Evolutionary conservation across 1,140 invertebrate species (phyloP).

Genomic region (Paracyclopina nana): DNA sequence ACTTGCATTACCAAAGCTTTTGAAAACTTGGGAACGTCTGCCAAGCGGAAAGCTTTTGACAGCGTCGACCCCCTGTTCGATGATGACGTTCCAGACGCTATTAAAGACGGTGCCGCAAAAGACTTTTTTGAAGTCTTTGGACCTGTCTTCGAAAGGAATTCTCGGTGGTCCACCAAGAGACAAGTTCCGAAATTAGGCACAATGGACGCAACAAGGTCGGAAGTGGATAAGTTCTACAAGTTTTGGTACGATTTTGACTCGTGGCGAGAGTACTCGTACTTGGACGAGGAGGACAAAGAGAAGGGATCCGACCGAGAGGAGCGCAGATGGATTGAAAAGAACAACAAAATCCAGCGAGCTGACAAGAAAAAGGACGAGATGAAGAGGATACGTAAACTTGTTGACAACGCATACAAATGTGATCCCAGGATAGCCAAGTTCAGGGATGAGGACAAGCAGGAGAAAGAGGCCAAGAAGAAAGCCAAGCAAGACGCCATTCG

Average conservation of each 20-base stretch:
- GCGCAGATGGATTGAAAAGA: conserved; percentile 89
- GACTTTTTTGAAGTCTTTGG: conserved; percentile 52
- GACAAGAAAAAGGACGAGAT: conserved; percentile 94
- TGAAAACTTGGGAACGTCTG: conserved; percentile 62
- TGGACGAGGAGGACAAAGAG: conserved; percentile 96
- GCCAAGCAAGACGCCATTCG: conserved; percentile 72
- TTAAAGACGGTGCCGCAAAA: conserved; percentile 47
- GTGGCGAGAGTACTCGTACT: conserved; percentile 96
- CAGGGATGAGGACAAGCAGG: conserved; percentile 80
- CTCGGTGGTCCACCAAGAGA: conserved; percentile 72
- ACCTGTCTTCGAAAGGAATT: conserved; percentile 62
- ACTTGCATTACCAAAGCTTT: conserved; percentile 96
- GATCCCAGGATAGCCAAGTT: conserved; percentile 71
- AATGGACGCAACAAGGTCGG: conserved; percentile 27
- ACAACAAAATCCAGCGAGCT: conserved; percentile 73
- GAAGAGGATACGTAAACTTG: conserved; percentile 60
- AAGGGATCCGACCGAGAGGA: conserved; percentile 71
- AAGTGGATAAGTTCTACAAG: conserved; percentile 41
- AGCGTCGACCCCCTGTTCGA: conserved; percentile 88
- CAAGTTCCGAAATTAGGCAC: conserved; percentile 68
- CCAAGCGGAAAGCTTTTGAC: conserved; percentile 72
- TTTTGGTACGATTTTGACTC: conserved; percentile 97
- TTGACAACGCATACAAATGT: conserved; percentile 78
- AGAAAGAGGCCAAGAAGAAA: conserved; percentile 64
- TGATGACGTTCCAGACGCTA: conserved; percentile 54